Conservation (phyloP, 1,140 invertebrate species). For the Harlomillsia oculata region DNA sequence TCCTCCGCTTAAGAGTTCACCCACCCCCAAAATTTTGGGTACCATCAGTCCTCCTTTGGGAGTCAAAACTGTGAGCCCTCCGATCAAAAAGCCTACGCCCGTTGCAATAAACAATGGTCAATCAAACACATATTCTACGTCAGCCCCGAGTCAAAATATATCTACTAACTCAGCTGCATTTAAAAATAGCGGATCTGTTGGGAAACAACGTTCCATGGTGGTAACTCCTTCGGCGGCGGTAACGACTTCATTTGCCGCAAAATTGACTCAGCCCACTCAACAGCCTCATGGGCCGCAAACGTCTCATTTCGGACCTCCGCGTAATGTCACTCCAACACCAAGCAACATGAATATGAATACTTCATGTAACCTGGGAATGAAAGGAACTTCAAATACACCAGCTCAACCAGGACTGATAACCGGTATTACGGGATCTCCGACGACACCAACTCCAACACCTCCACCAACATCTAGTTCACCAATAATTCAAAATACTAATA, state of each 20-base stretch:
- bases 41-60: too few relatives aligned
- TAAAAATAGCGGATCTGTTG: conserved; percentile 36
- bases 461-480: conserved; percentile 4
- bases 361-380: too few relatives aligned
- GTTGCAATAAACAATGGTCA: too few relatives aligned
- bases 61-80: conserved; percentile 13
- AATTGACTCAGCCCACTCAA: conserved; percentile 19
- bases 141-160: conserved; percentile 15
- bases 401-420: background rate
- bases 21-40: too few relatives aligned
- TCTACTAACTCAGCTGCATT: conserved; percentile 35
- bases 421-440: conserved; percentile 4
- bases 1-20: too few relatives aligned
- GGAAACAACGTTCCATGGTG: conserved; percentile 13
- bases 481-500: background rate
- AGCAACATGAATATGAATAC: too few relatives aligned
- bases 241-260: conserved; percentile 22
- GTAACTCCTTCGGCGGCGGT: too few relatives aligned
- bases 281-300: background rate
- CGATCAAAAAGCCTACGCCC: conserved; percentile 27
- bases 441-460: conserved; percentile 4
- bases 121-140: too few relatives aligned
- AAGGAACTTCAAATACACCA: too few relatives aligned
- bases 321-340: conserved; percentile 15
- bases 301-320: background rate